These are phyloP conservation scores for Nemopilema nomurai DNA, from an alignment of 30 jellyfish, hydroid and myxozoan species.

Conservation along the genomic window DNA sequence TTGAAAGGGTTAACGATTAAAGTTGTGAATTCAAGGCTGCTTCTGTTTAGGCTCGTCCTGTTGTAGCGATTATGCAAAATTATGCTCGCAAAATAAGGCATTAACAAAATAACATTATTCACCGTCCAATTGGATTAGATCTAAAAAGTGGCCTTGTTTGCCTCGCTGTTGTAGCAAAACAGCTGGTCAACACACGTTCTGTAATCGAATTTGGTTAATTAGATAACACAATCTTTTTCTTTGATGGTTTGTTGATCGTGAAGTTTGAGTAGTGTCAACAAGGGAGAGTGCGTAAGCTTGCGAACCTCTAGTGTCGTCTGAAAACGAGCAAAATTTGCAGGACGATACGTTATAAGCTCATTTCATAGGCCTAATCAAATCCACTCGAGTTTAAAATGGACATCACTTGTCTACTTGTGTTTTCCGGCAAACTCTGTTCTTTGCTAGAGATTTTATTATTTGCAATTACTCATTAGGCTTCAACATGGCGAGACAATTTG, in stretches of 20 bases:
- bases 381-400: no score
- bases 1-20: not conserved
- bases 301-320: no score
- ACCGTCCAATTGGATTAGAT: slow-evolving; percentile 12
- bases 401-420: no score
- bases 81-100: slow-evolving; percentile 10
- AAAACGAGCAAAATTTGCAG: no score
- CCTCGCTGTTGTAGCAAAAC: slow-evolving; percentile 2
- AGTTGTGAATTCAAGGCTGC: not conserved
- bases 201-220: not conserved
- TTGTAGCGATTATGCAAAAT: slow-evolving; percentile 6
- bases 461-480: no score
- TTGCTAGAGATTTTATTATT: no score
- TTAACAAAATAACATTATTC: slow-evolving; percentile 6
- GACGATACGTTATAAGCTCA: no score
- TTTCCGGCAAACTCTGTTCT: no score
- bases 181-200: slow-evolving; percentile 1
- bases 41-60: not conserved
- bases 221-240: not conserved
- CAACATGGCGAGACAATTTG: no score
- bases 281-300: not conserved
- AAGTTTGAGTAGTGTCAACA: not conserved
- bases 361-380: no score
- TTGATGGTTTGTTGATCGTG: not conserved
- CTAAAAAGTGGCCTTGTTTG: slow-evolving; percentile 1